phyloP scores from a whole-genome alignment of 1,140 invertebrate genomes.

The Meloidogyne exigua region DNA sequence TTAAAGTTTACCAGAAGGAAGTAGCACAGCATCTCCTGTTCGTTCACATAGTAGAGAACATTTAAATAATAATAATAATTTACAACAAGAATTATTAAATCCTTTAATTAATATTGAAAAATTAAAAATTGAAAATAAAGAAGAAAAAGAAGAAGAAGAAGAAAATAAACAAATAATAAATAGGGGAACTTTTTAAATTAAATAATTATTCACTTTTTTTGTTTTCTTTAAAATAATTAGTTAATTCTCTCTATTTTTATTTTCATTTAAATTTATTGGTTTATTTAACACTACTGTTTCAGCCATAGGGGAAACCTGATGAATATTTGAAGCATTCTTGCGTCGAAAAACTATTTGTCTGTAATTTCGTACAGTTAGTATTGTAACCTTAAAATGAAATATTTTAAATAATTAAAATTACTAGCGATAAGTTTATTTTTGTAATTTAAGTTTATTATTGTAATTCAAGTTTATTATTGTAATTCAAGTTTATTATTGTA shows the following conservation, averaged over 20 bases:
- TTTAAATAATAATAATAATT: slow-evolving; percentile 2
- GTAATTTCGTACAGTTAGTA: neutral
- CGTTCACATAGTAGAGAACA: neutral
- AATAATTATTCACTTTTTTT: neutral
- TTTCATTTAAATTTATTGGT: neutral
- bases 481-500: too few species aligned
- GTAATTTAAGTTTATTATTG: too few species aligned
- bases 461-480: too few species aligned
- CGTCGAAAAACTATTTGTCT: neutral
- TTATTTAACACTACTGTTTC: neutral
- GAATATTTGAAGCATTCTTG: neutral
- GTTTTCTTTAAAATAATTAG: neutral
- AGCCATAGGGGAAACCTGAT: neutral
- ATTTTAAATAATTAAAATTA: too few species aligned
- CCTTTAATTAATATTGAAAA: slow-evolving; percentile 5
- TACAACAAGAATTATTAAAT: neutral
- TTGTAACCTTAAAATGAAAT: neutral
- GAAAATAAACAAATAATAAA: too few species aligned
- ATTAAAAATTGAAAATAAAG: neutral
- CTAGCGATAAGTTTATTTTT: too few species aligned
- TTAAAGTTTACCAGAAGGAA: neutral
- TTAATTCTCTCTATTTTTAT: too few species aligned
- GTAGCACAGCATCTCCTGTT: neutral
- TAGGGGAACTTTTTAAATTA: too few species aligned
- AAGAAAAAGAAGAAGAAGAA: too few species aligned